A percentile compares a stretch with the other conserved stretches of the same genome.
Evolutionary conservation across 2,113 vertebrate genomes (phyloP).

Genomic region (Thymallus thymallus): DNA sequence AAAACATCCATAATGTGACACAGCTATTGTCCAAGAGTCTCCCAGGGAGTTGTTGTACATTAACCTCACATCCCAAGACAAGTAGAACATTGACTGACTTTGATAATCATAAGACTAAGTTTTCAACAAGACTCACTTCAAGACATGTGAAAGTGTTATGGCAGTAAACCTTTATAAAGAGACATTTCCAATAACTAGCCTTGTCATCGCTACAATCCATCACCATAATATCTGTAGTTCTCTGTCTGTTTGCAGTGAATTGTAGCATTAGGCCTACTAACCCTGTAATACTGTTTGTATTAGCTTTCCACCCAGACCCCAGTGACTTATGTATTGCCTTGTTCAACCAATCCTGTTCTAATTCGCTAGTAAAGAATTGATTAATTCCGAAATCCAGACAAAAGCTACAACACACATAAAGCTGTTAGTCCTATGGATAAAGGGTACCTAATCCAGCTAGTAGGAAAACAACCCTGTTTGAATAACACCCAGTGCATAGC

Average conservation of each 20-base stretch:
- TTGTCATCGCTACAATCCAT: too few relatives aligned
- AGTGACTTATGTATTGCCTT: background rate
- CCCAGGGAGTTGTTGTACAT: too few relatives aligned
- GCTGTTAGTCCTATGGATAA: background rate
- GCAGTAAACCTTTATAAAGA: too few relatives aligned
- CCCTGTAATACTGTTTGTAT: background rate
- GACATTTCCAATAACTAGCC: too few relatives aligned
- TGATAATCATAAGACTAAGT: too few relatives aligned
- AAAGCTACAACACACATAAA: too few relatives aligned
- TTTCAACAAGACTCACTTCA: too few relatives aligned
- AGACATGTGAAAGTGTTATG: too few relatives aligned
- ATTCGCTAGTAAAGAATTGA: background rate
- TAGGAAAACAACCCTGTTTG: background rate
- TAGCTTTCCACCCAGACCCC: background rate
- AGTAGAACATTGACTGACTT: too few relatives aligned
- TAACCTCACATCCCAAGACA: too few relatives aligned
- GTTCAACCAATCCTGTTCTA: background rate
- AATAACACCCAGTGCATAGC: background rate
- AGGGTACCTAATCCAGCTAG: background rate
- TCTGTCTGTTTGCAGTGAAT: background rate
- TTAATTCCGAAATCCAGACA: background rate
- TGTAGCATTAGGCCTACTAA: background rate
- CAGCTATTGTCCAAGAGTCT: too few relatives aligned
- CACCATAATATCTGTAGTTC: background rate
- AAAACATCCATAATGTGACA: too few relatives aligned